Evolutionary conservation across 1,140 invertebrate species (phyloP).

Genomic region (Meloidogyne chitwoodi): DNA sequence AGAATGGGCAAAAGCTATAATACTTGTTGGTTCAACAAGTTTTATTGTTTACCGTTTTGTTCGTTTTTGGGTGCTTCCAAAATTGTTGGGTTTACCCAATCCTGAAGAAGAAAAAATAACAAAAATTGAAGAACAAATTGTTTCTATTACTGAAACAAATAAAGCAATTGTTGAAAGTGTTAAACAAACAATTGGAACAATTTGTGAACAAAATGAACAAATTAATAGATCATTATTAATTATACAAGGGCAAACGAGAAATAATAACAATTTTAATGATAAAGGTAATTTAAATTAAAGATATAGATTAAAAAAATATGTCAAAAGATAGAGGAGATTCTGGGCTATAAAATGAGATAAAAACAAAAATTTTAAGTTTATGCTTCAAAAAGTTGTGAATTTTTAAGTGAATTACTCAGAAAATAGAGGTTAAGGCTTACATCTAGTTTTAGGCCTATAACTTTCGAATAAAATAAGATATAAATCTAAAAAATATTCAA

Average conservation of each 20-base stretch:
- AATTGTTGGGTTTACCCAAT: slow-evolving; percentile 48
- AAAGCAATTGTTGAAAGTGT: slow-evolving; percentile 54
- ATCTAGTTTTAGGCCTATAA: not conserved
- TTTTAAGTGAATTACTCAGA: not conserved
- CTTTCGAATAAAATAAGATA: not conserved
- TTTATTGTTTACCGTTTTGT: slow-evolving; percentile 46
- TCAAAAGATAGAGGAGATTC: too few species aligned
- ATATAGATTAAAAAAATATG: too few species aligned
- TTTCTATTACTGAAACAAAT: slow-evolving; percentile 23
- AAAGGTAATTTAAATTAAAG: not conserved
- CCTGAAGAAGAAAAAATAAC: slow-evolving; percentile 35
- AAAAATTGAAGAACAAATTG: slow-evolving; percentile 29
- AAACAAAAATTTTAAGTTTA: not conserved
- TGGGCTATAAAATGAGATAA: too few species aligned
- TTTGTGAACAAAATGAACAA: slow-evolving; percentile 47
- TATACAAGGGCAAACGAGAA: slow-evolving; percentile 7
- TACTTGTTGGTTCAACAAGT: slow-evolving; percentile 42
- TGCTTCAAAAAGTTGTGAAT: not conserved
- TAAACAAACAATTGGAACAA: slow-evolving; percentile 41
- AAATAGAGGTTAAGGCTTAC: not conserved
- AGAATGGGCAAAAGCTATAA: slow-evolving; percentile 29
- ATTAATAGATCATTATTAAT: slow-evolving; percentile 40
- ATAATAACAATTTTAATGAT: not conserved
- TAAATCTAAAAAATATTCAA: not conserved
- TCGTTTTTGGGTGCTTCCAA: slow-evolving; percentile 43